These are phyloP conservation scores for Copidosoma floridanum DNA, from an alignment of 1,140 invertebrate genomes.

Conservation along the genomic window DNA sequence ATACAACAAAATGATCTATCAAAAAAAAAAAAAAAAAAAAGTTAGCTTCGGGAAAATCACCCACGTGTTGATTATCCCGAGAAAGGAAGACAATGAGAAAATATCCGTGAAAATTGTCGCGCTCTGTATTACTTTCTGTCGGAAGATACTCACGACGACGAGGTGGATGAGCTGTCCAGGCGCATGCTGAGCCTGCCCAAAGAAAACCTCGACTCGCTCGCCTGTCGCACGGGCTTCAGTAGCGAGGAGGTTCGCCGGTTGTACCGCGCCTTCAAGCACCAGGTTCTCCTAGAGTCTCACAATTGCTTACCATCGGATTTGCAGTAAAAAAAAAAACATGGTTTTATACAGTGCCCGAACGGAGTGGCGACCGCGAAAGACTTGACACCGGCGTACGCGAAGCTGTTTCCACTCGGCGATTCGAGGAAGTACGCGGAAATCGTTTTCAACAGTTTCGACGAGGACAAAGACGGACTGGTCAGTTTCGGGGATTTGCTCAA, in stretches of 20 bases:
- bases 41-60: too few species aligned
- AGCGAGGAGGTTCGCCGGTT: constrained; percentile 42
- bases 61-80: too few species aligned
- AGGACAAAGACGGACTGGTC: constrained; percentile 42
- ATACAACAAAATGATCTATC: too few species aligned
- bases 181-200: constrained; percentile 31
- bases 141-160: too few species aligned
- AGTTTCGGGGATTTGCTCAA: constrained; percentile 45
- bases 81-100: too few species aligned
- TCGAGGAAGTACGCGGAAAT: constrained; percentile 44
- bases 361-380: constrained; percentile 38
- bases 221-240: constrained; percentile 40
- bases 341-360: constrained; percentile 33
- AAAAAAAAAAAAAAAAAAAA: too few species aligned
- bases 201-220: constrained; percentile 35
- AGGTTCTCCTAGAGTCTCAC: too few species aligned
- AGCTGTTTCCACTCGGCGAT: constrained; percentile 47
- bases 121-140: too few species aligned
- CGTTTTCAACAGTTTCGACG: constrained; percentile 45
- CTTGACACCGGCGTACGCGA: constrained; percentile 43
- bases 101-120: too few species aligned
- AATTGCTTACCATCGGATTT: too few species aligned
- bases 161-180: background rate
- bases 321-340: too few species aligned
- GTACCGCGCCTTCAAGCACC: constrained; percentile 47